These are phyloP conservation scores for Theretra japonica DNA, from an alignment of 2,888 invertebrate genomes.

Conservation along the genomic window DNA sequence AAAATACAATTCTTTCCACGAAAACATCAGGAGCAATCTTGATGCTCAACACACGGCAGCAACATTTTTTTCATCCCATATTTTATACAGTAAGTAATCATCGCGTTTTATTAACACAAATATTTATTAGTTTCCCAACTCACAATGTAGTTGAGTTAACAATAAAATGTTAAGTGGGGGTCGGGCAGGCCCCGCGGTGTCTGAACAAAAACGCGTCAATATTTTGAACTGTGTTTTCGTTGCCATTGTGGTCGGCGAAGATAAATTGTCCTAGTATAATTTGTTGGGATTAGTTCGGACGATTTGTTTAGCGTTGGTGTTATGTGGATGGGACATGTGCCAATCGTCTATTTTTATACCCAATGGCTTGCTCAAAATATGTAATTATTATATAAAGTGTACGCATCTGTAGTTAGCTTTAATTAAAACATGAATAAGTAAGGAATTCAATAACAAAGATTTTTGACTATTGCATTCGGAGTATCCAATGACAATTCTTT, in stretches of 20 bases:
- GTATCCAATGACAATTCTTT: too few species aligned
- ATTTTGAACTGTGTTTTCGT: constrained; percentile 80
- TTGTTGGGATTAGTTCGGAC: constrained; percentile 69
- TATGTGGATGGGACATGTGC: constrained; percentile 15
- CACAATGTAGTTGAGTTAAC: constrained; percentile 50
- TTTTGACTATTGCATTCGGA: too few species aligned
- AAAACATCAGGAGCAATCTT: neutral
- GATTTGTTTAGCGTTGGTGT: constrained; percentile 55
- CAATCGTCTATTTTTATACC: too few species aligned
- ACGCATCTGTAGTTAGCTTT: too few species aligned
- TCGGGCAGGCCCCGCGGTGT: constrained; percentile 62
- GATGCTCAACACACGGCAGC: constrained; percentile 1
- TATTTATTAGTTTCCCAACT: constrained; percentile 24
- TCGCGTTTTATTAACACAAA: constrained; percentile 24
- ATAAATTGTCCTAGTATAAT: constrained; percentile 80
- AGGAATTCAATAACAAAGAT: too few species aligned
- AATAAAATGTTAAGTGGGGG: constrained; percentile 75
- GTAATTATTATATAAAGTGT: neutral
- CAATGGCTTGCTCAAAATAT: neutral
- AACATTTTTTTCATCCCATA: constrained; percentile 18
- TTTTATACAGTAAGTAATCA: constrained; percentile 7
- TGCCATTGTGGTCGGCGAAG: constrained; percentile 76
- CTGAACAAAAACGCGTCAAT: constrained; percentile 81
- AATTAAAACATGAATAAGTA: too few species aligned
- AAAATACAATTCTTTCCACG: neutral